Evolutionary conservation across 2,797 vertebrate genomes (phyloP).

Genomic region (Heterohyrax brucei): DNA sequence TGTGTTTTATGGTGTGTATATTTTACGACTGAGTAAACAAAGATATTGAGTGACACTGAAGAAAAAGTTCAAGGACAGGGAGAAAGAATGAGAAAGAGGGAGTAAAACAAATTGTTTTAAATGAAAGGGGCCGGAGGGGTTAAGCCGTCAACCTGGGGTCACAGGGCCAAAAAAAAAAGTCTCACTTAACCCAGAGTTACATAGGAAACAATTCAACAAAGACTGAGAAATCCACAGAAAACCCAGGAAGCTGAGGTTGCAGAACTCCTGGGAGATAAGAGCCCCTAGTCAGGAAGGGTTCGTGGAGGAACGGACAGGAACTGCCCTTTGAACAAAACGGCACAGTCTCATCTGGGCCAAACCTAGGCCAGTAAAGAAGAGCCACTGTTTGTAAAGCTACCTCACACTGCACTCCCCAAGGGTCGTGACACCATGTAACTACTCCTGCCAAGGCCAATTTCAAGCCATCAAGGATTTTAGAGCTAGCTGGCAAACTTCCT

Average conservation of each 20-base stretch:
- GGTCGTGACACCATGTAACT: too few species aligned
- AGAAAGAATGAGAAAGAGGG: neutral
- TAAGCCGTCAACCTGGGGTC: neutral
- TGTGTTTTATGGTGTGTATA: neutral
- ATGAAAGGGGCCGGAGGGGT: neutral
- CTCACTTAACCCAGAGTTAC: neutral
- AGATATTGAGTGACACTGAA: neutral
- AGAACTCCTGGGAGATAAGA: neutral
- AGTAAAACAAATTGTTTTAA: constrained; percentile 12
- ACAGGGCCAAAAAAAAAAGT: neutral
- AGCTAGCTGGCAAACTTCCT: neutral
- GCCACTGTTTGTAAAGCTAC: neutral
- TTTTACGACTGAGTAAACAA: constrained; percentile 4
- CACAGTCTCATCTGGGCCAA: neutral
- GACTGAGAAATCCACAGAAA: constrained; percentile 5
- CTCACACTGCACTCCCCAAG: neutral
- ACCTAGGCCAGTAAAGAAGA: neutral
- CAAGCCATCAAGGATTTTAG: neutral
- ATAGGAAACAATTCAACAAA: neutral
- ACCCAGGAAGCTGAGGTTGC: neutral
- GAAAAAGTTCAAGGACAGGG: constrained; percentile 17
- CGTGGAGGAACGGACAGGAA: neutral
- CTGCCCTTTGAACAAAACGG: neutral
- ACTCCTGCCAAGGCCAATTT: neutral
- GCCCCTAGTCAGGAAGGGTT: constrained; percentile 1